Base-by-base conservation (phyloP, 2,797 vertebrate species). In the Lacerta viridis region DNA sequence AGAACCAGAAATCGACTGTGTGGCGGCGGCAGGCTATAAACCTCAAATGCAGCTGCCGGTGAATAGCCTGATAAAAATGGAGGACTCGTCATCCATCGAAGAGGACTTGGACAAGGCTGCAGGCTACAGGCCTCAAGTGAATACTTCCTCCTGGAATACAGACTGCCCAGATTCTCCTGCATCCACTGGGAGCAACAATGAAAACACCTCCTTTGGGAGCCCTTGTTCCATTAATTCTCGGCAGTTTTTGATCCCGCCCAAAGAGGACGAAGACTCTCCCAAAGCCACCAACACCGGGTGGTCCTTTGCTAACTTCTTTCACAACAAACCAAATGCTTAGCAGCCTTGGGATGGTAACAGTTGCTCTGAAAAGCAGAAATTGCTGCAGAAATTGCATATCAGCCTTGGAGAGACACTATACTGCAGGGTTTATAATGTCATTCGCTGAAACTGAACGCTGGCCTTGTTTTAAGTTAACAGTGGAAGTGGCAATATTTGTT, bases 221-320 rank as follows among this genome's bases (percentile, higher is more conserved):
- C 99, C 99, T 0, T 99, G 98, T 17, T 99, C 99, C 2, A 94
- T 99, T 90, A 98, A 98, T 88, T 99, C 99, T 80, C 98, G 98
- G 64, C 98, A 99, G 91, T 99, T 99, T 95, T 97, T 99, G 91
- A 98, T 99, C 90, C 98, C 98, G 2, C 93, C 97, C 10, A 98
- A 97, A 94, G 98, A 98, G 43, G 90, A 96, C 4, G 93, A 96
- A 80, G 98, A 98, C 82, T 95, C 97, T 39, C 95, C 96, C 20
- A 96, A 95, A 87, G 95, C 94, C 1, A 94, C 41, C 71, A 97
- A 96, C 81, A 92, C 89, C 66, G 97, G 95, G 7, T 98, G 97
- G 97, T 97, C 97, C 78, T 97, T 98, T 39, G 93, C 96, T 93
- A 96, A 97, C 75, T 96, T 98, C 55, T 98, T 98, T 90, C 97